Evolutionary conservation across 1,140 invertebrate species (phyloP), one percentile per base, ranked within the genome.

Genomic region (Drosophila ambigua): DNA sequence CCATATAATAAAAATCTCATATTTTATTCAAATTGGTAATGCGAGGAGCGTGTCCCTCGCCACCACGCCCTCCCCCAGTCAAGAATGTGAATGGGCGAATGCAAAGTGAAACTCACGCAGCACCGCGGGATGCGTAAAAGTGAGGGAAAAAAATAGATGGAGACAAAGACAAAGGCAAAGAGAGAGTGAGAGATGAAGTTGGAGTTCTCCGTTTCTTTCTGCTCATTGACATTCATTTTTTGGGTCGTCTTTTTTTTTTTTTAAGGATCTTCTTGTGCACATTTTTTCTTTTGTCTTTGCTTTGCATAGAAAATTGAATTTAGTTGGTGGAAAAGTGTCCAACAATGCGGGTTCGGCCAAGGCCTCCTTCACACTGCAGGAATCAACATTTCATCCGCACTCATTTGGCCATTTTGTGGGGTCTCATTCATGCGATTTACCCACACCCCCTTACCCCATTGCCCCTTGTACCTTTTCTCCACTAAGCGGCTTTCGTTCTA

Each of bases 21-120:
- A 90, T 90, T 90, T 90, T 90, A 90, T 90, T 90, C 77, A 90
- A 90, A 90, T 84, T 90, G 83, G 74, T 90, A 88, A 88, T 90
- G 83, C 62, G 82, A 88, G 67, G 65, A 20, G 31, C 31, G 24
- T 31, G 44, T 20, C 16, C 16, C 6, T 16, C 16, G 16, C 16
- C 16, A 16, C 16, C 16, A 0, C 16, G 16, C 26, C 26, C 26
- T 5, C 0, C 6, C 26, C 5, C 26, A 0, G 11, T 4, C 11
- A 62, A 44, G 35, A 16, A 58, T 45, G 9, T 26, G 15, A 50
- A 20, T 31, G 51, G 64, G 44, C 3, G 48, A 65, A 69, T 69
- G 66, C 63, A 57, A 68, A 68, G 63, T 68, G 51, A 68, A 69
- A 68, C 66, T 64, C 41, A 8, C 16, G 66, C 43, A 46, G 46